Evolutionary conservation across 2,888 invertebrate genomes (phyloP), one percentile per base, ranked within the genome.

Genomic region (Fragum fragum): DNA sequence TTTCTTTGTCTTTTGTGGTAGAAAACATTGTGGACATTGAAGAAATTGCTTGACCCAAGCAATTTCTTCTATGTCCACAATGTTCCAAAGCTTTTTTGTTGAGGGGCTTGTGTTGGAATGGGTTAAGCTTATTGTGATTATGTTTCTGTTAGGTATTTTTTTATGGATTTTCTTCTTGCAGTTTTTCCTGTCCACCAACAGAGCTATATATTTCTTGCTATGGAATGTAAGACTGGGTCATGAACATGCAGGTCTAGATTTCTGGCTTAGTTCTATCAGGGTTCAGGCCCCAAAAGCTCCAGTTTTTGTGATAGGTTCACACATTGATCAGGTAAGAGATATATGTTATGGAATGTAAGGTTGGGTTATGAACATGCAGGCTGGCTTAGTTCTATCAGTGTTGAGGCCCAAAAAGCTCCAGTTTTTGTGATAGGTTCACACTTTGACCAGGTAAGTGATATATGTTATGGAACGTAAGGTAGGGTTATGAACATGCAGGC

Each of bases 331-430:
- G 32, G 32, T 36, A 36, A 9, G 32, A 6, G 32, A 36, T 36
- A 36, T 36, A 79, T 94, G 52, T 76, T 93, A 47, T 94, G 94
- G 94, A 94, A 93, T 84, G 91, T 91, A 0, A 83, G 94, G 39
- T 90, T 93, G 2, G 94, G 94, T n/a, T 88, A 91, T 73, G 93
- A 94, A 74, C 93, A 94, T 85, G 93, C 94, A 32, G 94, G 94
- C 28, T 94, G 94, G 94, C 90, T 94, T 18, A 93, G 90, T 76
- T 94, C 93, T 21, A 93, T 94, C 42, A 86, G 90, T 39, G 93
- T 93, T 36, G 32, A 36, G 9, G 32, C 5, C 6, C 32, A 36
- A 6, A 6, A 36, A 9, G 32, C 9, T 36, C 32, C 32, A 36
- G 3, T 36, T 3, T 36, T 36, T 36, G 32, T 36, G 9, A 6